Evolutionary conservation across 1,140 invertebrate species (phyloP).

Genomic region (Phenacoccus solenopsis): DNA sequence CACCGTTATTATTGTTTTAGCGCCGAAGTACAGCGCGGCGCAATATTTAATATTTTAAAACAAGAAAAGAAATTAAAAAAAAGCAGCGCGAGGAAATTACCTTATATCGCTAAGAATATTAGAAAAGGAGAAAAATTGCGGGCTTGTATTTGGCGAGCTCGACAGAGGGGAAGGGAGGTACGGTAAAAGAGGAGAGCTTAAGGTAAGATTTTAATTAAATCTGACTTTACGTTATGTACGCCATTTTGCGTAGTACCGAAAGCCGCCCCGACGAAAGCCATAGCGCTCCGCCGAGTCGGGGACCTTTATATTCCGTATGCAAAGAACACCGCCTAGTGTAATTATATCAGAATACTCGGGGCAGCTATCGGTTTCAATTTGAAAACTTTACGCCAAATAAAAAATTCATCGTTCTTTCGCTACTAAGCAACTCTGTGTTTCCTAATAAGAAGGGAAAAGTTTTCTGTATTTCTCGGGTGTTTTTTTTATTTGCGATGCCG

Average conservation of each 20-base stretch:
- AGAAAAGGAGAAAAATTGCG: constrained; percentile 2
- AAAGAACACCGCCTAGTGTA: constrained; percentile 4
- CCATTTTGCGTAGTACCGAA: constrained; percentile 11
- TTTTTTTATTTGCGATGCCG: neutral
- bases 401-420: constrained; percentile 11
- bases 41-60: constrained; percentile 14
- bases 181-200: neutral
- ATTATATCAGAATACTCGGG: constrained; percentile 11
- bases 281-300: neutral
- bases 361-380: constrained; percentile 15
- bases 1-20: neutral
- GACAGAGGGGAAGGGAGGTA: neutral
- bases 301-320: constrained; percentile 13
- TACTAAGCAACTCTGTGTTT: neutral
- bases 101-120: constrained; percentile 9
- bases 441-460: neutral
- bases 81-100: neutral
- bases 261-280: constrained; percentile 4
- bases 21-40: neutral
- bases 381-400: constrained; percentile 7
- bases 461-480: neutral
- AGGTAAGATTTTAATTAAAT: constrained; percentile 18
- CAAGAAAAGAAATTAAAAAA: constrained; percentile 8
- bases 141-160: neutral
- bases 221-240: constrained; percentile 16